Evolutionary conservation across 2,113 vertebrate genomes (phyloP).

Genomic region (Tylochromis polylepis): DNA sequence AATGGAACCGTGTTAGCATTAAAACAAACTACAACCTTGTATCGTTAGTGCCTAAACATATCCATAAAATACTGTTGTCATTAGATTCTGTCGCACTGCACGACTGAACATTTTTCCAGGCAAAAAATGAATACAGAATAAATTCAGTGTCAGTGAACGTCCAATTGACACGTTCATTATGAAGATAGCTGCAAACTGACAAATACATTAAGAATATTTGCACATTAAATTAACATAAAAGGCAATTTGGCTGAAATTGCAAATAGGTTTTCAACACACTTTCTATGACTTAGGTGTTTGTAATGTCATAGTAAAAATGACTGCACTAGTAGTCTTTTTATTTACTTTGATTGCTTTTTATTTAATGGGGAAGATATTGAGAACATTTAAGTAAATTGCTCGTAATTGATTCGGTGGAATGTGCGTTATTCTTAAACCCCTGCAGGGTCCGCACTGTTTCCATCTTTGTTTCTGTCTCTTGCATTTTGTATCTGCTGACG

Average conservation of each 20-base stretch:
- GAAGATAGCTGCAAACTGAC: not conserved
- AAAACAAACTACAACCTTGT: not conserved
- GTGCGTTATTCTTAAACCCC: not conserved
- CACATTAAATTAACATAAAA: not conserved
- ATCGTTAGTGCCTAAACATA: too few relatives aligned
- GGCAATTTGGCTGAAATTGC: not conserved
- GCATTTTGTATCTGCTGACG: not conserved
- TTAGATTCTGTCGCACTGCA: not conserved
- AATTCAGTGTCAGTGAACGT: not conserved
- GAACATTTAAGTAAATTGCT: not conserved
- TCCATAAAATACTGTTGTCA: not conserved
- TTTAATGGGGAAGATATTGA: not conserved
- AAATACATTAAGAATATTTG: not conserved
- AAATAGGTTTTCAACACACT: not conserved
- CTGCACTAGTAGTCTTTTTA: not conserved
- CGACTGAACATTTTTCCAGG: not conserved
- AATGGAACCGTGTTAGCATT: not conserved
- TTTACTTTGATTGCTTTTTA: not conserved
- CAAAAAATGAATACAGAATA: not conserved
- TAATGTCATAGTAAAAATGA: not conserved
- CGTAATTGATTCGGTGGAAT: not conserved
- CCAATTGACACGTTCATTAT: not conserved
- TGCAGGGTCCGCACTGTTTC: not conserved
- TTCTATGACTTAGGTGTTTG: not conserved
- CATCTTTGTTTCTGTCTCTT: not conserved